phyloP scores from a whole-genome alignment of 2,888 invertebrate genomes.

The Acanthoscelides obtectus region DNA sequence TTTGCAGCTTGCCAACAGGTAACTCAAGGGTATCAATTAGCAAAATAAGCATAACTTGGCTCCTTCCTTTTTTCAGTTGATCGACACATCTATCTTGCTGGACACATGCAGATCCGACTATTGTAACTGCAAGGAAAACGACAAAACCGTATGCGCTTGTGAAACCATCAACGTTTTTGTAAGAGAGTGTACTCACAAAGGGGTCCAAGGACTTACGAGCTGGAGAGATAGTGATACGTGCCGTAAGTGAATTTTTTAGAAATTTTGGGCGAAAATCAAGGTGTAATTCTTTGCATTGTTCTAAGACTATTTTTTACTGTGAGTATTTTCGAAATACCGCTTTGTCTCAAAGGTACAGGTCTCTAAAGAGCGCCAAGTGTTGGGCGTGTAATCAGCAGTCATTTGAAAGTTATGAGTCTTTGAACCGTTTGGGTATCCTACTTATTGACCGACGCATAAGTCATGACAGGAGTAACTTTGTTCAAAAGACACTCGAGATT shows the following conservation, averaged over 20 bases:
- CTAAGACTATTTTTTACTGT: too few relatives aligned
- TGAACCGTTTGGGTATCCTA: too few relatives aligned
- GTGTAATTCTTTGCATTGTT: too few relatives aligned
- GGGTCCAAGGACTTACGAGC: slow-evolving; percentile 56
- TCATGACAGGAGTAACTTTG: too few relatives aligned
- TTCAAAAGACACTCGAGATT: too few relatives aligned
- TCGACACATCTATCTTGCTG: slow-evolving; percentile 62
- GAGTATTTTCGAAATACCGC: too few relatives aligned
- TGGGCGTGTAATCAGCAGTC: too few relatives aligned
- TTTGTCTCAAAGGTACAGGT: too few relatives aligned
- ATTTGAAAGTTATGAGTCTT: too few relatives aligned
- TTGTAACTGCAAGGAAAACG: slow-evolving; percentile 55
- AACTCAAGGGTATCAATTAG: slow-evolving; percentile 4
- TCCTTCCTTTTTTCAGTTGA: slow-evolving; percentile 28
- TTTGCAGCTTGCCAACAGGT: slow-evolving; percentile 56
- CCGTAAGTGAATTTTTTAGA: slow-evolving; percentile 58
- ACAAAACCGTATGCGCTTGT: slow-evolving; percentile 67
- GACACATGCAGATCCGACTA: slow-evolving; percentile 78
- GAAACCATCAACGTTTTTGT: slow-evolving; percentile 72
- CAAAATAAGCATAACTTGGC: neutral
- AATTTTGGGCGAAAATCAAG: neutral
- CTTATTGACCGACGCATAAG: too few relatives aligned
- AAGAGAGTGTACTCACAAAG: slow-evolving; percentile 67
- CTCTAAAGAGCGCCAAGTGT: too few relatives aligned
- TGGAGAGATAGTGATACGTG: slow-evolving; percentile 81